Evolutionary conservation across 2,888 invertebrate genomes (phyloP).

Genomic region (Poecilus cupreus): DNA sequence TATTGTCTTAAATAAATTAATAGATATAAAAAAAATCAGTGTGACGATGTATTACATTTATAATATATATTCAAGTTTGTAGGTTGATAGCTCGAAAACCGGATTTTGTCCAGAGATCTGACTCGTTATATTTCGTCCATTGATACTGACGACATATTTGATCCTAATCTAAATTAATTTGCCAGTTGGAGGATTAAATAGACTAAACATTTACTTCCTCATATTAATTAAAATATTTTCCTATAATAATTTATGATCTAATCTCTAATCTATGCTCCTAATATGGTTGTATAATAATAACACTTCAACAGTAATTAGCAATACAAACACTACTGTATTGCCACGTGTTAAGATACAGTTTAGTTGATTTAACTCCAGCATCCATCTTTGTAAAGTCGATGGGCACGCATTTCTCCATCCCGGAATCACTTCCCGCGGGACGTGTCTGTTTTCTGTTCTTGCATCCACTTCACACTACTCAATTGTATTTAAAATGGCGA

Average conservation of each 20-base stretch:
- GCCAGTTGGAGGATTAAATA: not conserved
- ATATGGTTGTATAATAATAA: too few species aligned
- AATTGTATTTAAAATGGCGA: conserved; percentile 47
- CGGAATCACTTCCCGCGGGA: conserved; percentile 31
- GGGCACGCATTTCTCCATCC: not conserved
- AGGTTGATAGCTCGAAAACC: too few species aligned
- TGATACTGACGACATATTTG: not conserved
- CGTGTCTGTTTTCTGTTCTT: conserved; percentile 40
- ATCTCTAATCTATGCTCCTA: not conserved
- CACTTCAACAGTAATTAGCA: too few species aligned
- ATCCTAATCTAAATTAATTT: conserved; percentile 17
- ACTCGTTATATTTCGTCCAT: not conserved
- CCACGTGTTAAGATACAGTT: too few species aligned
- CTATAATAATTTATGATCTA: not conserved
- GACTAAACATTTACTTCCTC: conserved; percentile 9
- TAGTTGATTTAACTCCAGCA: not conserved
- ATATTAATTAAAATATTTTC: conserved; percentile 8
- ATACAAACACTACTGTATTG: too few species aligned
- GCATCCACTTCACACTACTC: conserved; percentile 23
- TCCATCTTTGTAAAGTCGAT: not conserved
- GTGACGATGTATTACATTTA: too few species aligned
- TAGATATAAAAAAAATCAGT: too few species aligned
- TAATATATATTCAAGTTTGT: not conserved
- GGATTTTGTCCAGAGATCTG: not conserved
- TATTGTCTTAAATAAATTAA: too few species aligned